Conservation (phyloP, 2,797 vertebrate genomes). For the Geotrypetes seraphini region DNA sequence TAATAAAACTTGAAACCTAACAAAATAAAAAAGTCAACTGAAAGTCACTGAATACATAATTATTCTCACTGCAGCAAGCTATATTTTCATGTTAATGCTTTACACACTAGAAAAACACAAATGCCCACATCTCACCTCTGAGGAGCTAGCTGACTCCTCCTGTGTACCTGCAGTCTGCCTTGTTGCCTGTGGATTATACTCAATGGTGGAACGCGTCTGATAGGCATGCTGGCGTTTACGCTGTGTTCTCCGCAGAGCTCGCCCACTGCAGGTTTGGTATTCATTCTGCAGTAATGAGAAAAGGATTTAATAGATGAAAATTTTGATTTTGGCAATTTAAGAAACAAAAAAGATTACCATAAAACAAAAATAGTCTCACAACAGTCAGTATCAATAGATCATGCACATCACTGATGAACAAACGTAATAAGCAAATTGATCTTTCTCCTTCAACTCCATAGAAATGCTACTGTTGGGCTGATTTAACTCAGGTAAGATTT, state of each 20-base stretch:
- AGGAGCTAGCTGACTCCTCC: conserved; percentile 70
- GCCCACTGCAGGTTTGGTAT: conserved; percentile 48
- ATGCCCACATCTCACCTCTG: conserved; percentile 66
- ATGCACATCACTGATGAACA: background rate
- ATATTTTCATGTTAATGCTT: no score
- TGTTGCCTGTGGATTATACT: conserved; percentile 53
- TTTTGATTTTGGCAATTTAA: conserved; percentile 1
- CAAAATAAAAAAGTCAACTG: no score
- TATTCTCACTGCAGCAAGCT: no score
- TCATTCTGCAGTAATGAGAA: conserved; percentile 47
- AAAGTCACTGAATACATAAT: no score
- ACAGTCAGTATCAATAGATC: no score
- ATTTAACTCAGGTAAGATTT: no score
- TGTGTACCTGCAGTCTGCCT: conserved; percentile 48
- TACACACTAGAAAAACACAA: no score
- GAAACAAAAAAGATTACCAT: background rate
- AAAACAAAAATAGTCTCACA: background rate
- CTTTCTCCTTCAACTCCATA: no score
- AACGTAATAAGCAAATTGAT: no score
- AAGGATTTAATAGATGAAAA: background rate
- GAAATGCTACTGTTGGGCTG: no score
- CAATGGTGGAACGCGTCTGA: conserved; percentile 84
- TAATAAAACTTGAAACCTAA: no score
- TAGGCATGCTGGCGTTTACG: conserved; percentile 81
- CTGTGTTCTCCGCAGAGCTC: conserved; percentile 67